Evolutionary conservation across 2,888 invertebrate species (phyloP), one percentile per base, ranked within the genome.

Genomic region (Villa cingulata): DNA sequence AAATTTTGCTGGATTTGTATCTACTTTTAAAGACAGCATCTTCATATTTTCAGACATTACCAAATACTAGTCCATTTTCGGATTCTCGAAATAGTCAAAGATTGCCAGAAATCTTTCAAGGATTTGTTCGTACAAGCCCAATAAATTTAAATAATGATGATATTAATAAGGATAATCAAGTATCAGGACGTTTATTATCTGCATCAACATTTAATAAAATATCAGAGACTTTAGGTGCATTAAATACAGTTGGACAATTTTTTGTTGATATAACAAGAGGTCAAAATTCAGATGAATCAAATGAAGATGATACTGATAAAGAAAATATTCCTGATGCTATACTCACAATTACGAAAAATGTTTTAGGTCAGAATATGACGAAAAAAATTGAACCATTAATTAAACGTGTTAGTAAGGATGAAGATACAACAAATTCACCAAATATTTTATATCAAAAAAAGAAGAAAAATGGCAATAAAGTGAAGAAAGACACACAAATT

Each of bases 211-310:
- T 79, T 53, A 72, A 74, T 47, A 74, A 71, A 55, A 78, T 79
- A 58, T 78, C 79, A 1, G 79, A 79, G 62, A 79, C 78, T 1
- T 61, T 78, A 34, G 88, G 88, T 32, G 89, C 89, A 4, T 74
- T 90, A 16, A 89, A 89, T 56, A 87, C 88, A 2, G 84, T 90
- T 0, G 89, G 89, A 1, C 80, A 83, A 61, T 86, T 86, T 62
- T 74, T 90, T 54, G 86, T 90, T 1, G 87, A 87, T 58, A 85
- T 86, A 75, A 87, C 82, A 0, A 67, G 80, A 10, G 67, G 68
- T 2, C 63, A 64, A 47, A 55, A 57, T 27, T 51, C 55, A 1
- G 65, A 66, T 17, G 52, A 54, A 4, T 51, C 54, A 3, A 51
- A 54, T 23, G 54, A 56, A 15, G 50, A 53, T 32, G 50, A 41